Evolutionary conservation across 2,797 vertebrate genomes (phyloP).

Genomic region (Botia kubotai): DNA sequence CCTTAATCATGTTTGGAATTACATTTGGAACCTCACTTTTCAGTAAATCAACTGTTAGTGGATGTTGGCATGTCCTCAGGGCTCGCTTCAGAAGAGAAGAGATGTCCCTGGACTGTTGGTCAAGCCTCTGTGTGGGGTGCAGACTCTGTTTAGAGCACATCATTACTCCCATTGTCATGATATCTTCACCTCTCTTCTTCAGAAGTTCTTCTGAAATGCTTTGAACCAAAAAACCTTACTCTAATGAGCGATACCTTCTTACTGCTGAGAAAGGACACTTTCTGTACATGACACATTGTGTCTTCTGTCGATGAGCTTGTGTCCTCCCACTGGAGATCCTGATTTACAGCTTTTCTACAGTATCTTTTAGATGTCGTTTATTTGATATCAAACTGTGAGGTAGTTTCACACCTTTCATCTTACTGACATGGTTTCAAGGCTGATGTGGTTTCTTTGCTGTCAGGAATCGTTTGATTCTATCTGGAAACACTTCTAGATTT

Average conservation of each 20-base stretch:
- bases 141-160: slow-evolving; percentile 18
- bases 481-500: slow-evolving; percentile 72
- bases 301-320: slow-evolving; percentile 48
- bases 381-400: slow-evolving; percentile 75
- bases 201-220: slow-evolving; percentile 86
- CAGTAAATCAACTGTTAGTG: slow-evolving; percentile 42
- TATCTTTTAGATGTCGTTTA: slow-evolving; percentile 75
- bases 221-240: slow-evolving; percentile 83
- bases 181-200: slow-evolving; percentile 66
- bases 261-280: slow-evolving; percentile 81
- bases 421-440: slow-evolving; percentile 83
- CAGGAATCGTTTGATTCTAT: slow-evolving; percentile 75
- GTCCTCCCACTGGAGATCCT: slow-evolving; percentile 70
- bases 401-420: slow-evolving; percentile 75
- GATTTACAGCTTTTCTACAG: slow-evolving; percentile 88
- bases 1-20: slow-evolving; percentile 47
- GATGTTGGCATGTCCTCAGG: slow-evolving; percentile 57
- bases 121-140: slow-evolving; percentile 46
- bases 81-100: slow-evolving; percentile 39
- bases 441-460: slow-evolving; percentile 81
- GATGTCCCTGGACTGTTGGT: slow-evolving; percentile 48
- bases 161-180: slow-evolving; percentile 53
- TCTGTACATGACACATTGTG: slow-evolving; percentile 44
- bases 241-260: slow-evolving; percentile 82
- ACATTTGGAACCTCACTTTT: slow-evolving; percentile 48